Conservation (phyloP, 1,140 invertebrate genomes). For the Drosophila pachea region DNA sequence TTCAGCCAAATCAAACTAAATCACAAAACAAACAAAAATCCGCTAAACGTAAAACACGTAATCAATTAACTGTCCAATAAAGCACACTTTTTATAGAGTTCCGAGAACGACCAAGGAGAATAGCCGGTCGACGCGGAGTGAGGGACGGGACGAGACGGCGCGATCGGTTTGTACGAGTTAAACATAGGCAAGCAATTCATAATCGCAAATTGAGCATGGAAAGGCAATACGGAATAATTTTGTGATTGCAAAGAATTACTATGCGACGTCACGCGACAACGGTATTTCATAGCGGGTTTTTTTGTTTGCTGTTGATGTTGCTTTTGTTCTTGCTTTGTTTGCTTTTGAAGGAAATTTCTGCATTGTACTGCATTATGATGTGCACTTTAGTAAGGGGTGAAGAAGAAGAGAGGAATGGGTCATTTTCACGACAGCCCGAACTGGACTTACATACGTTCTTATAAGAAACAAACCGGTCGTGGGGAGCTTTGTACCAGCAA, state of each 20-base stretch:
- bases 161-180: slow-evolving; percentile 4
- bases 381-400: background rate
- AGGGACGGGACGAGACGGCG: no score
- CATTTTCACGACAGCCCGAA: slow-evolving; percentile 19
- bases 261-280: slow-evolving; percentile 57
- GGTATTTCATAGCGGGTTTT: slow-evolving; percentile 28
- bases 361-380: slow-evolving; percentile 14
- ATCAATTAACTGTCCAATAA: slow-evolving; percentile 55
- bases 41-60: slow-evolving; percentile 25
- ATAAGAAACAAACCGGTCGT: slow-evolving; percentile 29
- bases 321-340: slow-evolving; percentile 5
- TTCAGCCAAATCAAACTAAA: background rate
- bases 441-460: slow-evolving; percentile 34
- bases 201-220: slow-evolving; percentile 51
- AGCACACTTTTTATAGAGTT: slow-evolving; percentile 22
- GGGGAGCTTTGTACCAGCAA: background rate
- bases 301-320: slow-evolving; percentile 12
- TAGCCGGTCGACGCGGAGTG: background rate
- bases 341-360: slow-evolving; percentile 22
- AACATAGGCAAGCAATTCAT: slow-evolving; percentile 45
- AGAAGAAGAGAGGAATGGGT: background rate
- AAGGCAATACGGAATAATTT: slow-evolving; percentile 44
- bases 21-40: slow-evolving; percentile 24
- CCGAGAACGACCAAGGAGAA: background rate
- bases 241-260: slow-evolving; percentile 45